These are phyloP conservation scores for Acinonyx jubatus DNA, from an alignment of 2,113 vertebrate species.

Conservation along the genomic window DNA sequence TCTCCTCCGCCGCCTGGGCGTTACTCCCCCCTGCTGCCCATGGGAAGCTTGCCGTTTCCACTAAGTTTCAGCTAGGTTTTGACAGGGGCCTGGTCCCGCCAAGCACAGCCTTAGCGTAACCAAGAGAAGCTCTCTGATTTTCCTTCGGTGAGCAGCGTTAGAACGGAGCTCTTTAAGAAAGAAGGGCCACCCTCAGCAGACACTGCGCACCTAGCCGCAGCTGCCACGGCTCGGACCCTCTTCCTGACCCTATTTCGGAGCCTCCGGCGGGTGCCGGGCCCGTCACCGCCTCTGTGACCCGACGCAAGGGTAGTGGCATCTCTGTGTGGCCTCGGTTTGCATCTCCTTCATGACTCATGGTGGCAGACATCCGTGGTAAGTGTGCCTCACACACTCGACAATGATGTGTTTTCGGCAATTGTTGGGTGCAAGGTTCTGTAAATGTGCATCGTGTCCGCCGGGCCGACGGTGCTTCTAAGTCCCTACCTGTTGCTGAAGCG, in stretches of 20 bases:
- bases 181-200: no score
- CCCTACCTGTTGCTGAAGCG: no score
- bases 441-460: neutral
- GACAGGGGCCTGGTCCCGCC: neutral
- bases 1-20: neutral
- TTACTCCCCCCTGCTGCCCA: no score
- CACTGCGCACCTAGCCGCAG: neutral
- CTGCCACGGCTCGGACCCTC: no score
- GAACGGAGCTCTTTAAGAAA: neutral
- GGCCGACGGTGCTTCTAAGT: neutral
- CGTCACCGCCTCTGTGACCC: neutral
- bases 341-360: neutral
- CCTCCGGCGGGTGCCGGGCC: neutral
- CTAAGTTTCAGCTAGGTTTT: neutral
- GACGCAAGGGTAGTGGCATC: neutral
- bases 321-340: neutral
- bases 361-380: neutral
- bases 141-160: neutral
- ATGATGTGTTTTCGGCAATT: neutral
- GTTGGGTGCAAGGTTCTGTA: neutral
- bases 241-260: neutral
- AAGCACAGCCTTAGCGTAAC: neutral
- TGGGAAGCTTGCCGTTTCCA: neutral
- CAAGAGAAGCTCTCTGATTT: neutral
- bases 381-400: neutral